These are phyloP conservation scores for Grapholita molesta DNA, from an alignment of 1,140 invertebrate genomes.

Conservation along the genomic window DNA sequence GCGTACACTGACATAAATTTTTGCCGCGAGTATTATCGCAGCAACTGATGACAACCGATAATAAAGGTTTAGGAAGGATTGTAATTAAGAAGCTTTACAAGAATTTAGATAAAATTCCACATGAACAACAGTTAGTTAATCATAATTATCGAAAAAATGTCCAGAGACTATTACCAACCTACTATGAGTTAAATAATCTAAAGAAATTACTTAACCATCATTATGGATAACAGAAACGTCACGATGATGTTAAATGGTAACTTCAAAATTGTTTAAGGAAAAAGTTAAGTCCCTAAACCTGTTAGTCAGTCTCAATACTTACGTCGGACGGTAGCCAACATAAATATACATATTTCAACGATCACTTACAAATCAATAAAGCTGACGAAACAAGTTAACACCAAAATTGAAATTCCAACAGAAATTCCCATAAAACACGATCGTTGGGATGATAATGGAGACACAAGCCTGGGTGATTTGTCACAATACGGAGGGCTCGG, in stretches of 20 bases:
- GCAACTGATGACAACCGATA: too few species aligned
- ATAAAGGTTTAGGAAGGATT: too few species aligned
- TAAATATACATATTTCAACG: slow-evolving; percentile 1
- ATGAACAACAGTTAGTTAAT: too few species aligned
- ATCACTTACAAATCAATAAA: slow-evolving; percentile 14
- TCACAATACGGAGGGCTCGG: slow-evolving; percentile 8
- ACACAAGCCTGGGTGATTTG: slow-evolving; percentile 1
- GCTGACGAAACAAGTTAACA: slow-evolving; percentile 5
- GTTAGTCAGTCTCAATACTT: neutral
- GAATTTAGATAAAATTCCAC: too few species aligned
- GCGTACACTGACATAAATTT: too few species aligned
- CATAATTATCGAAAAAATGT: too few species aligned
- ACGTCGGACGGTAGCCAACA: neutral
- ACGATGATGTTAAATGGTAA: neutral
- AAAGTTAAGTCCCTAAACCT: neutral
- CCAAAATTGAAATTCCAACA: neutral
- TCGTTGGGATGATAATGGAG: slow-evolving; percentile 4
- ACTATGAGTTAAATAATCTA: neutral
- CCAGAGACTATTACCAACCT: neutral
- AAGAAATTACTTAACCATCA: neutral
- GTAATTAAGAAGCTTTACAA: too few species aligned
- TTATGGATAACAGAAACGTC: neutral
- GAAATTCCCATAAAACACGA: slow-evolving; percentile 13
- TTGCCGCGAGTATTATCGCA: too few species aligned
- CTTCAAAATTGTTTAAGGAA: neutral